Percentiles rank a stretch among this genome's conserved stretches.
phyloP scores from a whole-genome alignment of 2,888 invertebrate species.

The Xylocampa areola region DNA sequence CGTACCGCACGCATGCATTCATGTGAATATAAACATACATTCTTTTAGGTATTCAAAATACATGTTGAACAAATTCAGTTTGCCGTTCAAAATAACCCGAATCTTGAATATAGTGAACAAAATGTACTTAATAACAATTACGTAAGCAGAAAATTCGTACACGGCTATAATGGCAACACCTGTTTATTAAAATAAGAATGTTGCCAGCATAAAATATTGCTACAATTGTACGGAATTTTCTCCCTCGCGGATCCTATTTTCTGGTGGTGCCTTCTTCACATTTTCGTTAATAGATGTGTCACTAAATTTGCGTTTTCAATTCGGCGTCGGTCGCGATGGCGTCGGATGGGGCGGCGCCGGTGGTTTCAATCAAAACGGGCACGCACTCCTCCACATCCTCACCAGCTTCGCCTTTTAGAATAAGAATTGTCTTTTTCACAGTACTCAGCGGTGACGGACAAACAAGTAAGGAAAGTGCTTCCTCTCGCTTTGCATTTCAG shows the following conservation, averaged over 20 bases:
- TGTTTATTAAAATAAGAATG: slow-evolving; percentile 61
- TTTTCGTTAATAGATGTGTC: slow-evolving; percentile 88
- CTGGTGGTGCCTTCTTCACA: slow-evolving; percentile 77
- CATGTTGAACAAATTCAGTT: slow-evolving; percentile 19
- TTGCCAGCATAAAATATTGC: slow-evolving; percentile 57
- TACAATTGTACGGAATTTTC: slow-evolving; percentile 64
- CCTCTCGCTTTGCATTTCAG: slow-evolving; percentile 25
- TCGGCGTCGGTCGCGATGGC: slow-evolving; percentile 73
- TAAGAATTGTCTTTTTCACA: slow-evolving; percentile 89
- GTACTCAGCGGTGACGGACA: slow-evolving; percentile 74
- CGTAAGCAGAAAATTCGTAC: slow-evolving; percentile 42
- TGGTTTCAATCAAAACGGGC: slow-evolving; percentile 88
- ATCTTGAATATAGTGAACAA: slow-evolving; percentile 28
- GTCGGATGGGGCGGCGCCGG: slow-evolving; percentile 62
- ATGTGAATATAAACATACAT: slow-evolving; percentile 33
- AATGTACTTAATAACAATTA: slow-evolving; percentile 51
- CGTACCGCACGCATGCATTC: slow-evolving; percentile 62
- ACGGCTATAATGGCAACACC: slow-evolving; percentile 47
- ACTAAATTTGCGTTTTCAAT: slow-evolving; percentile 89
- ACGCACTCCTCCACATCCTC: slow-evolving; percentile 88
- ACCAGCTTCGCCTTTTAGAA: slow-evolving; percentile 86
- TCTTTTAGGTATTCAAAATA: not conserved
- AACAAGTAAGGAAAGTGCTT: slow-evolving; percentile 74
- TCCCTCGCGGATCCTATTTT: slow-evolving; percentile 71
- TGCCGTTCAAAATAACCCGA: slow-evolving; percentile 28